Evolutionary conservation across 2,113 vertebrate species (phyloP), one percentile per base, ranked within the genome.

Genomic region (Ailurus styani): DNA sequence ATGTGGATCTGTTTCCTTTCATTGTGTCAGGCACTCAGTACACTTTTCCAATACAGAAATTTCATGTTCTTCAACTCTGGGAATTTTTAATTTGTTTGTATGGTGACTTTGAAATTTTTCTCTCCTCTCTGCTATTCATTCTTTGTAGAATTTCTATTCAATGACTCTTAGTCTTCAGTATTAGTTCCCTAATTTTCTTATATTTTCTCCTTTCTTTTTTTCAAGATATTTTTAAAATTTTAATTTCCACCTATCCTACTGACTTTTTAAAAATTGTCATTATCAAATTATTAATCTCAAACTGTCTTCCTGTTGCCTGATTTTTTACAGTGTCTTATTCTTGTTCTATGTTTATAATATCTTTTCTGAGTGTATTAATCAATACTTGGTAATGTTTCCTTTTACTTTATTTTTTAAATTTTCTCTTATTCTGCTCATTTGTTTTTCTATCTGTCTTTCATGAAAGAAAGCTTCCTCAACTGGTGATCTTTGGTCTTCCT

Each of bases 251-350:
- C 42, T 95, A 31, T 87, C n/a, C 62, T 95, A 70, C 66, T 45
- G 45, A 86, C 73, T 73, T 86, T 87, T 2, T 7, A 20, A 54
- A 62, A 68, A 62, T 57, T 88, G 89, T 40, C 68, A 64, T 37
- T 72, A 87, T 92, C 78, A 84, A 42, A 83, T 91, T 91, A 90
- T 79, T 91, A 54, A 91, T 90, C 96, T 92, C 42, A 68, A 92
- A 78, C 5, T 23, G 6, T 70, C 62, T 81, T 94, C 37, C 17
- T 86, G 40, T 66, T 72, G 20, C 34, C 75, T 90, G 87, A 47
- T 68, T 95, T 86, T 90, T 54, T 42, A 25, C 40, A 62, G 73
- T 15, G 0, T 23, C n/a, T 45, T 90, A n/a, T 31, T 92, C 50
- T 60, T 66, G 23, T 50, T 68, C 68, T 34, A 5, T 47, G 23